These are phyloP conservation scores for Sogatella furcifera DNA, from an alignment of 1,140 invertebrate species.

Conservation along the genomic window DNA sequence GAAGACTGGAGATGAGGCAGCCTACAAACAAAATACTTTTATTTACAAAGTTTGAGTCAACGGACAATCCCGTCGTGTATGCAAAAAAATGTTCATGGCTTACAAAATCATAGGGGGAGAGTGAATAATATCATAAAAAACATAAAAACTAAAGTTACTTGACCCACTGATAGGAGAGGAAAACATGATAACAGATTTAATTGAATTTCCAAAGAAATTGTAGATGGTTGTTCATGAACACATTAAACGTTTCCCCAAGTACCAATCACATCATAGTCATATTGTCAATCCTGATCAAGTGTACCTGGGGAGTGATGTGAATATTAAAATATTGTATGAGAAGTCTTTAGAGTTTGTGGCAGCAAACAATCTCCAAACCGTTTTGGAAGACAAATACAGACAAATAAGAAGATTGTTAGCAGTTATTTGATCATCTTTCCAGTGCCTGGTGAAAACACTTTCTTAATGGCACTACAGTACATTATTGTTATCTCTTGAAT, in stretches of 20 bases:
- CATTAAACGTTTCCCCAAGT: no score
- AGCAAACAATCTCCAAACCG: not conserved
- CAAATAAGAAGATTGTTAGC: not conserved
- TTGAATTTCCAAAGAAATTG: no score
- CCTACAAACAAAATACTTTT: no score
- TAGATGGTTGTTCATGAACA: no score
- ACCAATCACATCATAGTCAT: not conserved
- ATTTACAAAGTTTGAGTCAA: not conserved
- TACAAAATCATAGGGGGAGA: slow-evolving; percentile 3
- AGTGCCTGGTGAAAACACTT: no score
- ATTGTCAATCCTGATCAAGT: slow-evolving; percentile 2
- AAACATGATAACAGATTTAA: not conserved
- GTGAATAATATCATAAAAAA: slow-evolving; percentile 4
- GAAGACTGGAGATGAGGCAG: no score
- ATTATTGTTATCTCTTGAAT: no score
- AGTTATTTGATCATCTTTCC: no score
- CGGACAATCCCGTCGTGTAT: not conserved
- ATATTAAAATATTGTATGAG: slow-evolving; percentile 5
- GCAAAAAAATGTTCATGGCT: slow-evolving; percentile 5
- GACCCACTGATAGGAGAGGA: not conserved
- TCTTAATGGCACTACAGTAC: no score
- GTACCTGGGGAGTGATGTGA: slow-evolving; percentile 3
- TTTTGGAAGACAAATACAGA: slow-evolving; percentile 8
- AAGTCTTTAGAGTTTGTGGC: not conserved
- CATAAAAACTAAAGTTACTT: not conserved